phyloP scores from a whole-genome alignment of 2,888 invertebrate species.

The Baronia brevicornis region DNA sequence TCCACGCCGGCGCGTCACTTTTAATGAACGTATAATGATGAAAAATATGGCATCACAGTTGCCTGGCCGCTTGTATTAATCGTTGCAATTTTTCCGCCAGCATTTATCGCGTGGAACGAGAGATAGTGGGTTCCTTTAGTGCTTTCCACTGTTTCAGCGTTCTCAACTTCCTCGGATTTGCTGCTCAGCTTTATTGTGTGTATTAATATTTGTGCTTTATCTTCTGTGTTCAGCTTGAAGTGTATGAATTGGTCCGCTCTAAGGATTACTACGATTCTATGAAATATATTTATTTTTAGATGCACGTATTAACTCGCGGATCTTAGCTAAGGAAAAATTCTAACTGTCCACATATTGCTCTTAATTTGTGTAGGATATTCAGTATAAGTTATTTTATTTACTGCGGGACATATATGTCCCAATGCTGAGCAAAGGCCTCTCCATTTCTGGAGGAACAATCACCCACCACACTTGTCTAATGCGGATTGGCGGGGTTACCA shows the following conservation, averaged over 20 bases:
- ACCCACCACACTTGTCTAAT: too few relatives aligned
- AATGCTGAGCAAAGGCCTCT: too few relatives aligned
- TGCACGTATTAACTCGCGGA: neutral
- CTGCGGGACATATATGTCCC: too few relatives aligned
- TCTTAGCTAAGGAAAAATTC: too few relatives aligned
- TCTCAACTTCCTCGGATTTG: constrained; percentile 12
- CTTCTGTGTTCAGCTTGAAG: constrained; percentile 9
- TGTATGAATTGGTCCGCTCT: constrained; percentile 1
- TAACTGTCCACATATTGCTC: too few relatives aligned
- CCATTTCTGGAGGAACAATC: too few relatives aligned
- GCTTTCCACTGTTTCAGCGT: constrained; percentile 30
- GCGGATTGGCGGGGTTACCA: too few relatives aligned
- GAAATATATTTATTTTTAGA: too few relatives aligned
- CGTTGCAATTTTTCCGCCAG: constrained; percentile 37
- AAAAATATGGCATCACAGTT: constrained; percentile 44
- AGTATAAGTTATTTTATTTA: neutral
- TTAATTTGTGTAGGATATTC: constrained; percentile 2
- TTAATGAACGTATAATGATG: constrained; percentile 67
- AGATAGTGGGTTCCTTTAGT: constrained; percentile 23
- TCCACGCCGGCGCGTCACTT: constrained; percentile 54
- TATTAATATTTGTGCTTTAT: constrained; percentile 15
- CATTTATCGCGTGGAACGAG: constrained; percentile 25
- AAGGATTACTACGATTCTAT: too few relatives aligned
- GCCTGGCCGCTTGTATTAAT: constrained; percentile 35
- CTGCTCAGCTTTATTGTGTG: constrained; percentile 11